phyloP scores from a whole-genome alignment of 2,113 vertebrate species.

The Phyllostomus hastatus region DNA sequence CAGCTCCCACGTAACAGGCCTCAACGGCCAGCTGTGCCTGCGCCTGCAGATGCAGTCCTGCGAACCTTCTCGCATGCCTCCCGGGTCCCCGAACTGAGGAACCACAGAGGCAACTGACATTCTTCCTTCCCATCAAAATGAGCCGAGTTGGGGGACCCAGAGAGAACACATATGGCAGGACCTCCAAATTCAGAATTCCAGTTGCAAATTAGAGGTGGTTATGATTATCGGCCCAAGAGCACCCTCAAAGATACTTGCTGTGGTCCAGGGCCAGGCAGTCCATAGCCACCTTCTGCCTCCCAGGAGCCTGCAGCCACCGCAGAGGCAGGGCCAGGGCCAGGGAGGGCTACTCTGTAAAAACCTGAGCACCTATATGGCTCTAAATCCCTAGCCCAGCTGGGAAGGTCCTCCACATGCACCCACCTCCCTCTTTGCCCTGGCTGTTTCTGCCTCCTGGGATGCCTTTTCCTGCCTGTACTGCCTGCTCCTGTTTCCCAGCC shows the following conservation, averaged over 20 bases:
- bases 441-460: neutral
- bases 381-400: neutral
- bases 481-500: too few relatives aligned
- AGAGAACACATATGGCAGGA: neutral
- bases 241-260: fast-evolving
- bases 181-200: neutral
- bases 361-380: neutral
- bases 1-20: too few relatives aligned
- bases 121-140: fast-evolving
- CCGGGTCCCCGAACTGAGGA: fast-evolving
- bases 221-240: neutral
- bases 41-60: too few relatives aligned
- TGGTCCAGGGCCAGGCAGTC: neutral
- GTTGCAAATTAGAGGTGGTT: too few relatives aligned
- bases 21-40: neutral
- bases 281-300: neutral
- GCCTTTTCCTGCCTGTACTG: neutral
- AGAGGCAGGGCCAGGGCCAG: neutral
- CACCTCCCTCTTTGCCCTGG: neutral
- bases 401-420: neutral
- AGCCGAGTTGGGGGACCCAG: fast-evolving
- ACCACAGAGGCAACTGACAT: fast-evolving
- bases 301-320: neutral
- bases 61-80: neutral
- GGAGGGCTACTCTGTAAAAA: neutral